Base-by-base conservation (phyloP, 2,113 vertebrate species). In the Gnathonemus echidnorhynchus region DNA sequence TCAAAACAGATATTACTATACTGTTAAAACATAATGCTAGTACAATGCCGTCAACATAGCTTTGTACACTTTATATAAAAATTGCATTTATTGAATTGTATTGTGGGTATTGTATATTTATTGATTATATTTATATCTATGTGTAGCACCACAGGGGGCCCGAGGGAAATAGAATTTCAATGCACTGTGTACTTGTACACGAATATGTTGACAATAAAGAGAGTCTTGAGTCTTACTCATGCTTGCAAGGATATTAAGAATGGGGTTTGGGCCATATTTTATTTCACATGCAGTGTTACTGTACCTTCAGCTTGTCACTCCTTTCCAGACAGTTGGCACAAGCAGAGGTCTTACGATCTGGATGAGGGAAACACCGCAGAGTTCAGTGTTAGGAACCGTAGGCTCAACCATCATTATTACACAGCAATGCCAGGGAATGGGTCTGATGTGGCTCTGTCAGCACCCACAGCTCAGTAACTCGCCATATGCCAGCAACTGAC, bases 301-400 rank as follows among this genome's bases (percentile, higher is more conserved):
- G 17, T 53, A 90, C 89, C 89, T 90, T 74, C 39, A 90, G 5
- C 39, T 9, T 80, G 11, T 70, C 35, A 9, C 50, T 53, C 66
- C 48, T 45, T 50, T 50, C 39, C 46, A 46, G 6, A 88, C 66
- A 77, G 62, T 2, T 74, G 45, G 9, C 86, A 84, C 84, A 87
- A 27, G 84, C 8, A 9, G 49, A 53, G 86, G 24, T 70, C 85
- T 19, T 70, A n/a, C 15, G 46, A 66, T n/a, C 52, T 90, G 48
- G 56, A 87, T 58, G 24, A n/a, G 50, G 62, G 83, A 19, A 86
- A 66, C 24, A 86, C 9, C 45, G 0, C 3, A 48, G 19, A 8
- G 10, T 21, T 8, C 2, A 77, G 2, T 19, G 6, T 83, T 52
- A 39, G 80, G 17, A 19, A 10, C 24, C 5, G 2, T 31, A 42